A percentile compares a stretch with the other conserved stretches of the same genome.
Evolutionary conservation across 1,140 invertebrate species (phyloP).

Genomic region (Cydia pomonella): DNA sequence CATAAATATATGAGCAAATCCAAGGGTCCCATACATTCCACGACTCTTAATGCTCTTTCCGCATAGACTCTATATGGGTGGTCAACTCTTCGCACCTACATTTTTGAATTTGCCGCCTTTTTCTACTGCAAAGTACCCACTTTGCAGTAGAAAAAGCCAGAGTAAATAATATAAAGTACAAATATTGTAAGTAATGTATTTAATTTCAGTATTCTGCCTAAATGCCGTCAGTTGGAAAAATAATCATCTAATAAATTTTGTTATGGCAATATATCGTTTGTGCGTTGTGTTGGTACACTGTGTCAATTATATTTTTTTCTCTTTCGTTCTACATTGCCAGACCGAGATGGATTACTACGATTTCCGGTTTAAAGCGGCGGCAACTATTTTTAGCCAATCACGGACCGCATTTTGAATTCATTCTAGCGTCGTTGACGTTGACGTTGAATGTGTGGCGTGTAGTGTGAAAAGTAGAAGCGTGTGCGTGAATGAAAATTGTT

Average conservation of each 20-base stretch:
- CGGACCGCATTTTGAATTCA: slow-evolving; percentile 58
- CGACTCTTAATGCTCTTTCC: no score
- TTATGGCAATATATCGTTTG: not conserved
- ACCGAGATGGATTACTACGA: slow-evolving; percentile 25
- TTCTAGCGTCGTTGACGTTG: slow-evolving; percentile 60
- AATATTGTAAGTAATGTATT: no score
- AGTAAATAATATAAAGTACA: no score
- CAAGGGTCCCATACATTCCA: no score
- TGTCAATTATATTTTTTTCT: slow-evolving; percentile 14
- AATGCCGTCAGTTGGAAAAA: slow-evolving; percentile 10
- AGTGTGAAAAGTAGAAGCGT: slow-evolving; percentile 34
- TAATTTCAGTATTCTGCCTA: no score
- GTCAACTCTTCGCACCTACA: no score
- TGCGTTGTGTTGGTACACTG: not conserved
- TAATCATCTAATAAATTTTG: not conserved
- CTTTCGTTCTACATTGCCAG: slow-evolving; percentile 5
- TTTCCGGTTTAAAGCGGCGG: slow-evolving; percentile 44
- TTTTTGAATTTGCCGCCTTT: no score
- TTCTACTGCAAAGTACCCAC: no score
- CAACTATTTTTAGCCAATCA: slow-evolving; percentile 67
- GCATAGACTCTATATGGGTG: no score
- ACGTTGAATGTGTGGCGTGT: slow-evolving; percentile 45
- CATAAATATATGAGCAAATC: no score
- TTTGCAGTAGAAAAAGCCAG: no score
- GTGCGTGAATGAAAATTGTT: slow-evolving; percentile 37